Evolutionary conservation across 2,797 vertebrate genomes (phyloP), one percentile per base, ranked within the genome.

Genomic region (Florisuga fusca): DNA sequence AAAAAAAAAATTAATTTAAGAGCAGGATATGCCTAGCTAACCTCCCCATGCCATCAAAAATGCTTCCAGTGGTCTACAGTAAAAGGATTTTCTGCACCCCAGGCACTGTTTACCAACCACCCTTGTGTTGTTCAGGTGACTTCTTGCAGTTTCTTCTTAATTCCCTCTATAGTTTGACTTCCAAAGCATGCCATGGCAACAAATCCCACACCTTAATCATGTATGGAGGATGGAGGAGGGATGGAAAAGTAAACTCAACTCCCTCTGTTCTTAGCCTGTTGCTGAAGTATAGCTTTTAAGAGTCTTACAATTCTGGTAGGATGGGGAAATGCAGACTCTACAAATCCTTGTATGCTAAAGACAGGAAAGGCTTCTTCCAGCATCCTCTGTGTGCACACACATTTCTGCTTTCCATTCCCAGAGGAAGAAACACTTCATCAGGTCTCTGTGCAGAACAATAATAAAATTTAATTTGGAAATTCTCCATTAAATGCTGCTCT

Each of bases 391-490:
- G 15, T 20, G 8, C 0, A 0, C 64, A 66, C 0, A 4, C 17
- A 25, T 50, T 55, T 46, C 66, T 91, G 63, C 63, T 68, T 88
- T 91, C 82, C n/a, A 63, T 59, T 96, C 76, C 59, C 82, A 92
- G 62, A 46, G 82, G 92, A 14, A 87, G 69, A 81, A 89, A 59
- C 75, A 85, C 82, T 89, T 93, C 59, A 88, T 75, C 69, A 88
- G 48, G n/a, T 15, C 79, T 94, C 62, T 43, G 62, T 54, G 73
- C 73, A 88, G 82, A 91, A 90, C 27, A 31, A 73, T 84, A 88
- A 84, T 91, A 79, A 86, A 88, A 95, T 91, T 93, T 96, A 94
- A 95, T 96, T 95, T 93, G 67, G 69, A 79, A 90, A 92, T 91
- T 95, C 82, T 92, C 84, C 63, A 96, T 94, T 96, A 95, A 97